Percentiles rank a stretch among this genome's conserved stretches.
Conservation (phyloP, 1,140 invertebrate species). For the Drosophila sp. region DNA sequence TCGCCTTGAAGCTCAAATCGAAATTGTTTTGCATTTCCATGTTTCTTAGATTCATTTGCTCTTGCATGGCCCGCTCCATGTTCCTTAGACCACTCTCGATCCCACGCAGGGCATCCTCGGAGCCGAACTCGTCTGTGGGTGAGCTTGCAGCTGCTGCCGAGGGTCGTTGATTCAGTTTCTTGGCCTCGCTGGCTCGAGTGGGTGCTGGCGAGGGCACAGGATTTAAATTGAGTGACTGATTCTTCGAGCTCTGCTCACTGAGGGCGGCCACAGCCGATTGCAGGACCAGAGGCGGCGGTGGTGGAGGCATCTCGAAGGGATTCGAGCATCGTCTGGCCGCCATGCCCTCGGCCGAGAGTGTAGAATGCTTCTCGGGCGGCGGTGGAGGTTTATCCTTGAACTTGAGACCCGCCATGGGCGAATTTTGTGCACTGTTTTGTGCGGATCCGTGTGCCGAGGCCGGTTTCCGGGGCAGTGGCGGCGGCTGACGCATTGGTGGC, state of each 20-base stretch:
- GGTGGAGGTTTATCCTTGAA: slow-evolving; percentile 76
- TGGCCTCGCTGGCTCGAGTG: slow-evolving; percentile 69
- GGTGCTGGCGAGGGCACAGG: slow-evolving; percentile 74
- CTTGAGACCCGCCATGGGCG: slow-evolving; percentile 65
- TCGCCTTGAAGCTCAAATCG: slow-evolving; percentile 76
- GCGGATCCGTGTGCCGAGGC: slow-evolving; percentile 67
- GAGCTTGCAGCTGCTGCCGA: slow-evolving; percentile 41
- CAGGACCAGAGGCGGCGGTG: slow-evolving; percentile 58
- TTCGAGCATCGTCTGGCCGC: slow-evolving; percentile 69
- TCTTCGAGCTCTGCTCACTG: slow-evolving; percentile 68
- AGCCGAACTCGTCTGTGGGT: slow-evolving; percentile 80
- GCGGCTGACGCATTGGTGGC: slow-evolving; percentile 64
- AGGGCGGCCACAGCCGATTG: slow-evolving; percentile 65
- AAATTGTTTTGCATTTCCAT: slow-evolving; percentile 80
- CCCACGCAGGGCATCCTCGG: slow-evolving; percentile 79
- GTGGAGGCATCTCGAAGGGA: slow-evolving; percentile 75
- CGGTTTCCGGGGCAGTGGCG: slow-evolving; percentile 77
- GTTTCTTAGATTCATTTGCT: slow-evolving; percentile 81
- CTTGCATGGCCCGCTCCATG: slow-evolving; percentile 83
- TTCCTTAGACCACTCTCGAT: slow-evolving; percentile 82
- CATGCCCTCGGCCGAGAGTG: slow-evolving; percentile 62
- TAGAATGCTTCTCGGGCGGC: slow-evolving; percentile 71
- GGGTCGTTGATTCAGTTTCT: slow-evolving; percentile 60
- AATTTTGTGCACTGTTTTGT: slow-evolving; percentile 78
- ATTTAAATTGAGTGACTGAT: slow-evolving; percentile 25